phyloP scores from a whole-genome alignment of 2,888 invertebrate species.

The Agonopterix heracliana region DNA sequence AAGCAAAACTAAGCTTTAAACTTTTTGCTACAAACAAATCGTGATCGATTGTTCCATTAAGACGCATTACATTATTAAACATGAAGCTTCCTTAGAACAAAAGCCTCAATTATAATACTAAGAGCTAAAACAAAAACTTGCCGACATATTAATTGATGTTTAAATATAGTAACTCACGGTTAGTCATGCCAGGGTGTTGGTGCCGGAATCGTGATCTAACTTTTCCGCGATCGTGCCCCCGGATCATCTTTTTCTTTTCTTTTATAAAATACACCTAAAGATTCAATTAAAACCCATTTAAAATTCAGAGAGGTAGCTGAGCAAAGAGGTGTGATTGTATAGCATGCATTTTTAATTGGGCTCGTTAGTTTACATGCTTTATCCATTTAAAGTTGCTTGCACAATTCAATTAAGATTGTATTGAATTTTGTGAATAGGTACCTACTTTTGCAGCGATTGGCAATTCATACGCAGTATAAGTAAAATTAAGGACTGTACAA shows the following conservation, averaged over 20 bases:
- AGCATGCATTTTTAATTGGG: not conserved
- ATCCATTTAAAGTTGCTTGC: not conserved
- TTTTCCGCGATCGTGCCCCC: constrained; percentile 59
- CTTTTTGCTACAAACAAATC: constrained; percentile 15
- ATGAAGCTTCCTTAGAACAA: constrained; percentile 16
- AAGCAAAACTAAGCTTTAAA: too few species aligned
- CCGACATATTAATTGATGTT: constrained; percentile 34
- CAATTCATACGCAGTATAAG: too few species aligned
- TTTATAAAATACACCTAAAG: constrained; percentile 22
- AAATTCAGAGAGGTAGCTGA: constrained; percentile 3
- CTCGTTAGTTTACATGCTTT: not conserved
- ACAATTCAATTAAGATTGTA: too few species aligned
- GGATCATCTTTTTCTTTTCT: constrained; percentile 24
- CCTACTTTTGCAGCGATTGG: too few species aligned
- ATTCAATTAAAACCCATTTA: constrained; percentile 33
- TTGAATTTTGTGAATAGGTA: too few species aligned
- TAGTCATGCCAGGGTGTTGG: constrained; percentile 23
- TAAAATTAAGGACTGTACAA: too few species aligned
- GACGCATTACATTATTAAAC: constrained; percentile 1
- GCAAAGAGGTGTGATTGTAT: constrained; percentile 1
- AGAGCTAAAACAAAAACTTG: constrained; percentile 32
- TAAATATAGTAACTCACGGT: constrained; percentile 19
- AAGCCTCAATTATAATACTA: constrained; percentile 22
- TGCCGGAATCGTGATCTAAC: constrained; percentile 43
- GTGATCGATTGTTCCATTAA: constrained; percentile 19